Conservation (phyloP, 2,888 invertebrate genomes). For the Argyresthia albistria region DNA sequence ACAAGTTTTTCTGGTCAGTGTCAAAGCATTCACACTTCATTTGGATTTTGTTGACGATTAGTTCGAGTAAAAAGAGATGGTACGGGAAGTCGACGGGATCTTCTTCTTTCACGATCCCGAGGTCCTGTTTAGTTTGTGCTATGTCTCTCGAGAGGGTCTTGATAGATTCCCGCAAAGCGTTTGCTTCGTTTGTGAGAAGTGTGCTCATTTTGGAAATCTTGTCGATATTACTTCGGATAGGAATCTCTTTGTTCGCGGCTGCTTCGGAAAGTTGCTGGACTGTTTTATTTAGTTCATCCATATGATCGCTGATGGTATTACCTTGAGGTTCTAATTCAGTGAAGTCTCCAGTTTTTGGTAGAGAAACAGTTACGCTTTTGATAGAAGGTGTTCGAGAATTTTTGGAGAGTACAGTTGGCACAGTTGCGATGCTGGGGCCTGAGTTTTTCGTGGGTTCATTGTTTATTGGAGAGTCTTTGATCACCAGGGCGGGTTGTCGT, state of each 20-base stretch:
- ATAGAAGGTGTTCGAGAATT: neutral
- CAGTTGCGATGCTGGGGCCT: neutral
- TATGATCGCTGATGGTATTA: constrained; percentile 26
- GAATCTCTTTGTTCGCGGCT: constrained; percentile 16
- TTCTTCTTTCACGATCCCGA: constrained; percentile 20
- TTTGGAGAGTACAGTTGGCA: neutral
- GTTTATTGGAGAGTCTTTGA: neutral
- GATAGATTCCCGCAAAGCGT: constrained; percentile 48
- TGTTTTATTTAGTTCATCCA: constrained; percentile 32
- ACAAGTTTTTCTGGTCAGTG: constrained; percentile 50
- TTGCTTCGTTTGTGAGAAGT: constrained; percentile 51
- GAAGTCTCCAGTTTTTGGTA: constrained; percentile 1
- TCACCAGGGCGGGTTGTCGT: neutral
- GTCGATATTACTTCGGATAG: constrained; percentile 31
- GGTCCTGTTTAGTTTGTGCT: constrained; percentile 38
- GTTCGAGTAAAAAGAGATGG: constrained; percentile 55
- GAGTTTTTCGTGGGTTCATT: neutral
- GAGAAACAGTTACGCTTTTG: neutral
- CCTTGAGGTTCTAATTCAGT: constrained; percentile 27
- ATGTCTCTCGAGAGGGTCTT: constrained; percentile 46
- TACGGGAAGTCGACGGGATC: constrained; percentile 47
- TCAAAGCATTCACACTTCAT: constrained; percentile 67
- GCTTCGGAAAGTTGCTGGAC: constrained; percentile 28
- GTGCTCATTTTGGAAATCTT: constrained; percentile 55
- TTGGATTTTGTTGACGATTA: constrained; percentile 58